Evolutionary conservation across 2,888 invertebrate species (phyloP), one percentile per base, ranked within the genome.

Genomic region (Platerodrilus igneus): DNA sequence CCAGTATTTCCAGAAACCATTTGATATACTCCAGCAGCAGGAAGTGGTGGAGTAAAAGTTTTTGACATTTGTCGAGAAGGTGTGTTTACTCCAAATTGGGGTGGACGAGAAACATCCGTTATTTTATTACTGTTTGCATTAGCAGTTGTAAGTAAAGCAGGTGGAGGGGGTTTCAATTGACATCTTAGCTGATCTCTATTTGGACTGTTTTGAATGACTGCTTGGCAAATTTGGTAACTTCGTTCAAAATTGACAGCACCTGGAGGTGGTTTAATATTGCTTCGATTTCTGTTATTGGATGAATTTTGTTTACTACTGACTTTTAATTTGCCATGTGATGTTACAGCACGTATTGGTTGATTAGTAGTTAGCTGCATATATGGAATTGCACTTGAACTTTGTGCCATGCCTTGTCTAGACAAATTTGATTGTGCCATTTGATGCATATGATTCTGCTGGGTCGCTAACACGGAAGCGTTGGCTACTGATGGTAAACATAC

Each of bases 161-260:
- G 84, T 2, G 90, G 88, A 8, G 90, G 90, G 25, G 90, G 90
- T 50, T 89, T 83, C 53, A 91, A 68, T 63, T 91, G 91, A 4
- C 86, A 86, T 39, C 86, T 80, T 29, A 91, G 68, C 56, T 89
- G 89, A 62, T 91, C 89, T 10, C 91, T 75, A 70, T 92, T 92
- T 0, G 90, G 90, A 62, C 91, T 93, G 67, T 90, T 92, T 69
- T 92, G 91, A 50, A 95, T 89, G n/a, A 87, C 87, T 25, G 87
- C 87, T 67, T 86, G 87, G 59, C 89, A 90, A 56, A 95, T 95
- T 71, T 94, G 93, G 68, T 93, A 91, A 63, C 94, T 94, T 38
- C 95, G 78, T 64, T 94, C 93, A 36, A 94, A 71, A 69, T 95
- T 94, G 19, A 94, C 89, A 3, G 88, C 88, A 2, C 91, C 91